Percentiles rank a stretch among this genome's conserved stretches.
These are phyloP conservation scores for Spea multiplicata DNA, from an alignment of 2,113 vertebrate genomes.

Conservation along the genomic window DNA sequence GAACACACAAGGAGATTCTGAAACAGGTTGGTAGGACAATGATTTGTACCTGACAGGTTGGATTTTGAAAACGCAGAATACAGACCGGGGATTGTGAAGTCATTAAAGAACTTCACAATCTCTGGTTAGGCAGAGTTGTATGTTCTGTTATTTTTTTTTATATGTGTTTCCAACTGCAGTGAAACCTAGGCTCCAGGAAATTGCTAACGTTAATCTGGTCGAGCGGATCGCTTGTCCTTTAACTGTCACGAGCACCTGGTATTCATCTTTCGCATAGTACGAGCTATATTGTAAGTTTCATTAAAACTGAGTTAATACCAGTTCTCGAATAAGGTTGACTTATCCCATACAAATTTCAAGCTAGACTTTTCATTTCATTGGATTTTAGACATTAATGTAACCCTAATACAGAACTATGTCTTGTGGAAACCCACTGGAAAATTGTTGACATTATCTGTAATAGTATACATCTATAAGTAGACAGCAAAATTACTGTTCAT, in stretches of 20 bases:
- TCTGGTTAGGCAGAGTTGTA: not conserved
- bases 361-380: conserved; percentile 15
- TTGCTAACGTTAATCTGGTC: conserved; percentile 28
- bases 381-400: no score
- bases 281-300: conserved; percentile 34
- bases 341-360: conserved; percentile 21
- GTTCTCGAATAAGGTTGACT: conserved; percentile 25
- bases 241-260: conserved; percentile 42
- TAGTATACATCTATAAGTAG: no score
- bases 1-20: conserved; percentile 32
- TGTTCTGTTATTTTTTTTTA: not conserved
- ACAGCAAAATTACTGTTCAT: no score
- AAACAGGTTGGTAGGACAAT: conserved; percentile 17
- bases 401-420: no score
- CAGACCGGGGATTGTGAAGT: not conserved
- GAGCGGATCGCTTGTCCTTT: conserved; percentile 31
- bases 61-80: not conserved
- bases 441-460: no score
- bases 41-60: not conserved
- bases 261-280: conserved; percentile 41
- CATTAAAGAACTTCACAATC: conserved; percentile 2
- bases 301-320: conserved; percentile 35
- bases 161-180: conserved; percentile 33
- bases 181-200: conserved; percentile 36
- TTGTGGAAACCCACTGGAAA: no score